Conservation (phyloP, 30 jellyfish, hydroid and myxozoan species). For the Hydra vulgaris region DNA sequence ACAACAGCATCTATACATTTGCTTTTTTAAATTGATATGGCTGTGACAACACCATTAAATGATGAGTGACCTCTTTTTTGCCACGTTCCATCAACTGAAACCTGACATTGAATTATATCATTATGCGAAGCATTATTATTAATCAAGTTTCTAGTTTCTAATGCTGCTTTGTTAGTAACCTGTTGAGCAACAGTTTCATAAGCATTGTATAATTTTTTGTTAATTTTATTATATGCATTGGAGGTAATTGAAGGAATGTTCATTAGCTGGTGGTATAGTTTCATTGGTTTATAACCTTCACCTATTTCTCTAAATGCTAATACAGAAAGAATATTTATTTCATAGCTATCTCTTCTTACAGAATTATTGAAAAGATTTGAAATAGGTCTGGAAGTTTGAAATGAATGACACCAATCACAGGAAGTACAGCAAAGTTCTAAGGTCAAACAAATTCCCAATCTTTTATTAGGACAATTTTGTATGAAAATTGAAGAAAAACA, state of each 20-base stretch:
- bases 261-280: not conserved
- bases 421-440: too few species aligned
- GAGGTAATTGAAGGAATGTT: not conserved
- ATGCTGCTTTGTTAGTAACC: not conserved
- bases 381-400: not conserved
- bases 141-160: not conserved
- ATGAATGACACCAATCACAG: too few species aligned
- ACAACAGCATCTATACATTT: constrained; percentile 23
- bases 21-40: not conserved
- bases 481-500: too few species aligned
- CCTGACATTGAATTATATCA: constrained; percentile 16
- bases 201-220: not conserved
- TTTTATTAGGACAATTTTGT: too few species aligned
- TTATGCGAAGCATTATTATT: not conserved
- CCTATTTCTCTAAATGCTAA: not conserved
- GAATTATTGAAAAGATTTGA: not conserved
- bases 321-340: not conserved
- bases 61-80: constrained; percentile 25
- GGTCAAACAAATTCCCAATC: too few species aligned
- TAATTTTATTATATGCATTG: not conserved
- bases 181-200: not conserved
- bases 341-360: not conserved
- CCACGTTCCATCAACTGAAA: constrained; percentile 33
- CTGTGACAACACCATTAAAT: constrained; percentile 26
- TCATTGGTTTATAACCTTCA: not conserved